A percentile compares a stretch with the other conserved stretches of the same genome.
Conservation (phyloP, 2,888 invertebrate species). For the Suillia variegata region DNA sequence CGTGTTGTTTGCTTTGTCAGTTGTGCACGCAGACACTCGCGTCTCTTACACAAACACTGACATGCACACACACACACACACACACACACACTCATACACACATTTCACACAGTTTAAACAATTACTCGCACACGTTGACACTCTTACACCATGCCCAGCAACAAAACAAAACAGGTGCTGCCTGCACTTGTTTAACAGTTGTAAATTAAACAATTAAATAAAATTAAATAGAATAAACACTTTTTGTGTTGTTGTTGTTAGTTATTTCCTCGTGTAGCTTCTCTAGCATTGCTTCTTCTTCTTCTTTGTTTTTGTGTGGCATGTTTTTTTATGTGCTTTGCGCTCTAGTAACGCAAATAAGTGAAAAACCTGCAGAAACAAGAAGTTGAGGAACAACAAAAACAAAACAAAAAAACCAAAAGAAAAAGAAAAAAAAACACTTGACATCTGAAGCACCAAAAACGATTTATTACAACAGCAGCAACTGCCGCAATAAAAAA, state of each 20-base stretch:
- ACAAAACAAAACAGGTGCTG: constrained; percentile 2
- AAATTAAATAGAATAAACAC: constrained; percentile 8
- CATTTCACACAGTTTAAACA: background rate
- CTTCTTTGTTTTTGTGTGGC: no score
- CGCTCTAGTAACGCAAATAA: constrained; percentile 17
- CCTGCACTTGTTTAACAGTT: constrained; percentile 10
- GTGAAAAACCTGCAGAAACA: no score
- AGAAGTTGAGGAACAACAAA: constrained; percentile 2
- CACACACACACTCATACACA: no score
- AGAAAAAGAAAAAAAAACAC: background rate
- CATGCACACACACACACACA: no score
- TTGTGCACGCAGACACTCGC: constrained; percentile 5
- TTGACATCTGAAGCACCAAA: constrained; percentile 4
- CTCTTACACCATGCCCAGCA: background rate
- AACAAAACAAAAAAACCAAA: background rate
- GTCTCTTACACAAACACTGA: background rate
- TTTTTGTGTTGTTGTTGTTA: constrained; percentile 1
- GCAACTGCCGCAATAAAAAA: no score
- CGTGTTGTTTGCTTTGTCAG: background rate
- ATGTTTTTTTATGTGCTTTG: no score
- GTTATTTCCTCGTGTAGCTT: background rate
- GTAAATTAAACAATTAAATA: constrained; percentile 14
- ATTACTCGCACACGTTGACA: background rate
- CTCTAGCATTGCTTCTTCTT: background rate
- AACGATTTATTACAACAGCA: constrained; percentile 1